Evolutionary conservation across 2,888 invertebrate species (phyloP).

Genomic region (Chesias legatella): DNA sequence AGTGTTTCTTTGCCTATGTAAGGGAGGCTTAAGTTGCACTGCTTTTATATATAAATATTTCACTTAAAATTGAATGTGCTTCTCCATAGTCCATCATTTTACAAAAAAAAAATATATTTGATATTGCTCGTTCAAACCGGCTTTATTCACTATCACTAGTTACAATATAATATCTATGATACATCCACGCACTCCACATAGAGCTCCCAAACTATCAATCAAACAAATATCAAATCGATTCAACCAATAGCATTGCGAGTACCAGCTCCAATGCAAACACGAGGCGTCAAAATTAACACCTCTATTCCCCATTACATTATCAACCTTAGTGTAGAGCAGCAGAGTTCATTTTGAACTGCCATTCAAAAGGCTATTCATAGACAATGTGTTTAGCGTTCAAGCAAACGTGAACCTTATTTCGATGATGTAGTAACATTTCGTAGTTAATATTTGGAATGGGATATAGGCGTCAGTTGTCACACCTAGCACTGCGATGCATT

Average conservation of each 20-base stretch:
- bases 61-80: too few relatives aligned
- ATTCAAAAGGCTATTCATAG: conserved; percentile 15
- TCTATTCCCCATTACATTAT: conserved; percentile 28
- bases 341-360: conserved; percentile 6
- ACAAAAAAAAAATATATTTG: too few relatives aligned
- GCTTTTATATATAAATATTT: too few relatives aligned
- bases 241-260: conserved; percentile 58
- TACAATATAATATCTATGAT: too few relatives aligned
- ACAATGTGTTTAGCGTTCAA: conserved; percentile 32
- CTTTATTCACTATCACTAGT: too few relatives aligned
- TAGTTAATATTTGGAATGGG: conserved; percentile 33
- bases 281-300: conserved; percentile 75
- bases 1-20: too few relatives aligned
- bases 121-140: too few relatives aligned
- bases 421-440: conserved; percentile 32
- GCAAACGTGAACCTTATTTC: conserved; percentile 34
- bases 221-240: conserved; percentile 29
- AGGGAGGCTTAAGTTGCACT: too few relatives aligned
- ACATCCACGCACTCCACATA: neutral
- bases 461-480: conserved; percentile 77
- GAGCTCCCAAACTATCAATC: conserved; percentile 24
- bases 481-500: conserved; percentile 44
- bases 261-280: conserved; percentile 41
- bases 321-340: conserved; percentile 10
- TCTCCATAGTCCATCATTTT: too few relatives aligned